Percentiles rank a stretch among this genome's conserved stretches.
Evolutionary conservation across 2,888 invertebrate species (phyloP).

Genomic region (Dicyrtoma fusca): DNA sequence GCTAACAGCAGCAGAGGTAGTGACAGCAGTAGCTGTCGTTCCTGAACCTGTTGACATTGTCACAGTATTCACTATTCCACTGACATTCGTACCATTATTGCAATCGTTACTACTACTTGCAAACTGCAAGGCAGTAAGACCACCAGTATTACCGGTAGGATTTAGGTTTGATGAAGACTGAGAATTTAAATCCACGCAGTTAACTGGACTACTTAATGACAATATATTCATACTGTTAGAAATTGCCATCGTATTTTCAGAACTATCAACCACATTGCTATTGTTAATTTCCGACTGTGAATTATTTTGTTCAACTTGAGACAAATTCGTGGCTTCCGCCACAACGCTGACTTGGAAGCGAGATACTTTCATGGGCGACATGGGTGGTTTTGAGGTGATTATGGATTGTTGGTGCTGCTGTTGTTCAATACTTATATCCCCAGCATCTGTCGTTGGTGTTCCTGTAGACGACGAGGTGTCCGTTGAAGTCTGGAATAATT

Average conservation of each 20-base stretch:
- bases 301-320: neutral
- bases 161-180: neutral
- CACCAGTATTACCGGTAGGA: neutral
- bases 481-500: neutral
- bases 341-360: conserved; percentile 65
- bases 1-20: conserved; percentile 37
- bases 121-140: too few species aligned
- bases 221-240: neutral
- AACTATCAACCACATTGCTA: neutral
- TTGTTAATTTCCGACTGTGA: too few species aligned
- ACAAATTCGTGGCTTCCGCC: conserved; percentile 58
- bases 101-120: too few species aligned
- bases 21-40: too few species aligned
- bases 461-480: conserved; percentile 35
- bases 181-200: too few species aligned
- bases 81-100: too few species aligned
- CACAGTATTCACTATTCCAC: too few species aligned
- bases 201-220: neutral
- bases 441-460: conserved; percentile 37
- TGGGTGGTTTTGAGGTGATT: conserved; percentile 43
- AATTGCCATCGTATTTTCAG: neutral
- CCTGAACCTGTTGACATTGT: too few species aligned
- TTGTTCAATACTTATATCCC: conserved; percentile 29
- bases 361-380: conserved; percentile 60
- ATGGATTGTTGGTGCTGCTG: neutral